Conservation (phyloP, 2,888 invertebrate genomes). For the Embidobia sp. region DNA sequence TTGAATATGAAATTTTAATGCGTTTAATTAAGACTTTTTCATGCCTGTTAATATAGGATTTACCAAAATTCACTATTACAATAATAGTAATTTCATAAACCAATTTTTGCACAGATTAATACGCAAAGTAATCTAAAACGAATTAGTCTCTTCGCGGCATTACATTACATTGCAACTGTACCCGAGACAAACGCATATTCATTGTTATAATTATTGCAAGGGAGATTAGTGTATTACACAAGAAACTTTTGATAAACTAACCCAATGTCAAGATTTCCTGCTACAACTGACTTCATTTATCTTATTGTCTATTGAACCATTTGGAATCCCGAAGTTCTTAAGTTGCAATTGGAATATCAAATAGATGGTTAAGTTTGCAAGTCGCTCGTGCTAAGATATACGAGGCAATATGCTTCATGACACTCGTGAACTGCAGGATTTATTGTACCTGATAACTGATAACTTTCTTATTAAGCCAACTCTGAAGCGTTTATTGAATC, state of each 20-base stretch:
- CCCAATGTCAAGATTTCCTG: conserved; percentile 43
- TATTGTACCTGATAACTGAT: conserved; percentile 75
- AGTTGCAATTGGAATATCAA: conserved; percentile 74
- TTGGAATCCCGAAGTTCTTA: conserved; percentile 59
- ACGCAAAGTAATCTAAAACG: too few relatives aligned
- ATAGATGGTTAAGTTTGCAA: conserved; percentile 71
- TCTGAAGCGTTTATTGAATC: conserved; percentile 57
- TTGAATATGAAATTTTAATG: too few relatives aligned
- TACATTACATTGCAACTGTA: too few relatives aligned
- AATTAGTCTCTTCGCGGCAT: too few relatives aligned
- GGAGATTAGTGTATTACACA: too few relatives aligned
- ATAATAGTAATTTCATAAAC: too few relatives aligned
- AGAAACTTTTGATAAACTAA: conserved; percentile 63
- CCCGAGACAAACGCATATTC: too few relatives aligned
- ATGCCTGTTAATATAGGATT: too few relatives aligned
- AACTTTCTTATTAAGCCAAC: conserved; percentile 75
- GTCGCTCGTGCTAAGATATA: conserved; percentile 75
- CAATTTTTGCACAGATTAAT: too few relatives aligned
- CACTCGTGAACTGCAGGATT: conserved; percentile 76
- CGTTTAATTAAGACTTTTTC: too few relatives aligned
- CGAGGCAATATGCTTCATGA: conserved; percentile 76
- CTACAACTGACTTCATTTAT: conserved; percentile 58
- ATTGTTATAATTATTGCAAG: too few relatives aligned
- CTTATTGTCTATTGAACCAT: conserved; percentile 63
- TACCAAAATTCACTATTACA: too few relatives aligned